Base-by-base conservation (phyloP, 2,113 vertebrate genomes). In the Scatophagus argus region DNA sequence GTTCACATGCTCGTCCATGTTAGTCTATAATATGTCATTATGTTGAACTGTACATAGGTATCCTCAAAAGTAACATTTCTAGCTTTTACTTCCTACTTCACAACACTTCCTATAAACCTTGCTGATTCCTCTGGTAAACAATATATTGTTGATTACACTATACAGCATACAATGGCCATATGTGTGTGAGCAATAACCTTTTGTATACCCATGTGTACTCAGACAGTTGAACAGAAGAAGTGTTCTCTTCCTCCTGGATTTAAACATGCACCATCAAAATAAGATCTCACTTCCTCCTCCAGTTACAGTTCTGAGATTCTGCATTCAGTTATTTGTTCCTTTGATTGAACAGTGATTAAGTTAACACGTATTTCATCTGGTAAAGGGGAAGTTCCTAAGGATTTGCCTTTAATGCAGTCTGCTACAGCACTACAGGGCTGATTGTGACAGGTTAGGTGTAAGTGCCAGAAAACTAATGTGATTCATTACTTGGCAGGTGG, bases 221-320 rank as follows among this genome's bases (percentile, higher is more conserved):
- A 19, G 8, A 72, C 51, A 13, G 58, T 62, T 41, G 25, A 2
- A 43, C 38, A 62, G 63, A 27, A 55, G 49, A 63, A 39, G 25
- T 27, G 8, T 12, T 74, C 19, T 61, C 65, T 71, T 82, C 74
- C 74, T 72, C 66, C 47, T 49, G 2, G 27, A n/a, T 76, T 70
- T 25, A 71, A 71, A 32, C 31, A 21, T 6, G 11, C 17, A 19
- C 23, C 0, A 34, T 43, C 21, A 39, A 51, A 66, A 29, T 49
- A 58, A 41, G 16, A 38, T 3, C 13, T 1, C 16, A 52, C 52
- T 66, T 75, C 72, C 60, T 80, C 65, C 19, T 55, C 17, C 29
- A 39, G 74, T 7, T 39, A 2, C 9, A 31, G 56, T 38, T 19
- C 32, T 63, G 31, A 51, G 19, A 74, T 46, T 12, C 38, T 23